These are phyloP conservation scores for Drosophila mauritiana DNA, from an alignment of 1,140 invertebrate genomes.

Conservation along the genomic window DNA sequence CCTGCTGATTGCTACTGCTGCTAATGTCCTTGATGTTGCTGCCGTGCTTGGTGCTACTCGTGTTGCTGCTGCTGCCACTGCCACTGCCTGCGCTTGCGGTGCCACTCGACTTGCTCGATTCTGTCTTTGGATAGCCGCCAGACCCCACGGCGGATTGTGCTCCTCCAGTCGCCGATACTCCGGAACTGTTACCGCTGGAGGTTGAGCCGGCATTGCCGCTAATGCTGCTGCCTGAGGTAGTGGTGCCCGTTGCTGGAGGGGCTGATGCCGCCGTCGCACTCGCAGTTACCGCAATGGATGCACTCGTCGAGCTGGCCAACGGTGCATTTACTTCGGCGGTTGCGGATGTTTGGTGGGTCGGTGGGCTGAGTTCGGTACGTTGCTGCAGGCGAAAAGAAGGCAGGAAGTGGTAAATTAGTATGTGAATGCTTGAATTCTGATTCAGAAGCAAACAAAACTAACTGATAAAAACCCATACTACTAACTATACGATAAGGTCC, in stretches of 20 bases:
- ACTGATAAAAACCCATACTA: slow-evolving; percentile 17
- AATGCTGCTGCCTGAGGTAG: slow-evolving; percentile 37
- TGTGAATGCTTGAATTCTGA: slow-evolving; percentile 11
- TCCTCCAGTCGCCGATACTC: slow-evolving; percentile 9
- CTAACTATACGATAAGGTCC: slow-evolving; percentile 13
- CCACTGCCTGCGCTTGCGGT: slow-evolving; percentile 13
- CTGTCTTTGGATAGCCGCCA: slow-evolving; percentile 45
- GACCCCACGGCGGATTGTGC: slow-evolving; percentile 12
- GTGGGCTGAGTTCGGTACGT: slow-evolving; percentile 81
- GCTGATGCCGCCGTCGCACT: slow-evolving; percentile 50
- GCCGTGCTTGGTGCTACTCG: slow-evolving; percentile 45
- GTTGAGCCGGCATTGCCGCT: slow-evolving; percentile 19
- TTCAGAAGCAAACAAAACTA: slow-evolving; percentile 13
- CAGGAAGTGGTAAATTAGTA: slow-evolving; percentile 9
- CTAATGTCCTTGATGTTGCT: slow-evolving; percentile 43
- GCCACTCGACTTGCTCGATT: slow-evolving; percentile 48
- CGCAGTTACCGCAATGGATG: slow-evolving; percentile 54
- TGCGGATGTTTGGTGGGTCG: slow-evolving; percentile 76
- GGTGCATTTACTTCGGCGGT: slow-evolving; percentile 73
- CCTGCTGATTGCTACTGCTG: slow-evolving; percentile 20
- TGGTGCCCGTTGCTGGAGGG: slow-evolving; percentile 31
- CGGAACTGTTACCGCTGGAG: slow-evolving; percentile 13
- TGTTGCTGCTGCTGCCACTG: slow-evolving; percentile 27
- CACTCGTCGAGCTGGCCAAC: slow-evolving; percentile 45
- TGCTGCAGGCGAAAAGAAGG: slow-evolving; percentile 59